A percentile compares a stretch with the other conserved stretches of the same genome.
These are phyloP conservation scores for Drosophila anceps DNA, from an alignment of 2,888 invertebrate genomes.

Conservation along the genomic window DNA sequence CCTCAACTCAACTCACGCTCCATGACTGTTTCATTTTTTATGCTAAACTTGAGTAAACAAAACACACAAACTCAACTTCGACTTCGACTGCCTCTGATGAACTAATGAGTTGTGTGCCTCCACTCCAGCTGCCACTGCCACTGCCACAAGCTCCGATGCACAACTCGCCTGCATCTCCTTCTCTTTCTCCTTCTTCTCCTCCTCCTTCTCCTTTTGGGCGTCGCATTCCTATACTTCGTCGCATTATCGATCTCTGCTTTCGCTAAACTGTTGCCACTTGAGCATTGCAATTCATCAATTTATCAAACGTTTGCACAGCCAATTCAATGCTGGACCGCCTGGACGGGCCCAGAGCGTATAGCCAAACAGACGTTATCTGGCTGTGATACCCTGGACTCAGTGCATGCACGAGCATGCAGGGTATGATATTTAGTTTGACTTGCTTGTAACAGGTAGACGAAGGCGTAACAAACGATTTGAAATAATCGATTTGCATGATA, in stretches of 20 bases:
- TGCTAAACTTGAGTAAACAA: conserved; percentile 76
- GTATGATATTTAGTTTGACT: background rate
- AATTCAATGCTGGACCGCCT: conserved; percentile 64
- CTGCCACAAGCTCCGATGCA: background rate
- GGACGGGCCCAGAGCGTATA: conserved; percentile 16
- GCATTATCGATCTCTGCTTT: conserved; percentile 56
- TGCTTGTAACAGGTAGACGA: background rate
- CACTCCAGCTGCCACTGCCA: conserved; percentile 36
- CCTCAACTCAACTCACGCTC: conserved; percentile 31
- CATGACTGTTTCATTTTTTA: conserved; percentile 73
- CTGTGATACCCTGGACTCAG: background rate
- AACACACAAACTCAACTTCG: conserved; percentile 35
- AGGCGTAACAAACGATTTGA: background rate
- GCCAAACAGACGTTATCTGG: conserved; percentile 39
- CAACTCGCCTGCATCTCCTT: background rate
- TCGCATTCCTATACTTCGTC: conserved; percentile 1
- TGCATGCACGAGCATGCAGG: background rate
- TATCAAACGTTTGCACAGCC: conserved; percentile 78
- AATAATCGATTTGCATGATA: background rate
- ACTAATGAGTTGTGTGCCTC: conserved; percentile 68
- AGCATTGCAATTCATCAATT: conserved; percentile 76
- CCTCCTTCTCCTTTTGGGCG: background rate
- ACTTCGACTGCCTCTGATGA: conserved; percentile 40
- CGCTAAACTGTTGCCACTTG: conserved; percentile 82
- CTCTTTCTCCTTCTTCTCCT: background rate